These are phyloP conservation scores for Athalia circularis DNA, from an alignment of 2,888 invertebrate species.

Conservation along the genomic window DNA sequence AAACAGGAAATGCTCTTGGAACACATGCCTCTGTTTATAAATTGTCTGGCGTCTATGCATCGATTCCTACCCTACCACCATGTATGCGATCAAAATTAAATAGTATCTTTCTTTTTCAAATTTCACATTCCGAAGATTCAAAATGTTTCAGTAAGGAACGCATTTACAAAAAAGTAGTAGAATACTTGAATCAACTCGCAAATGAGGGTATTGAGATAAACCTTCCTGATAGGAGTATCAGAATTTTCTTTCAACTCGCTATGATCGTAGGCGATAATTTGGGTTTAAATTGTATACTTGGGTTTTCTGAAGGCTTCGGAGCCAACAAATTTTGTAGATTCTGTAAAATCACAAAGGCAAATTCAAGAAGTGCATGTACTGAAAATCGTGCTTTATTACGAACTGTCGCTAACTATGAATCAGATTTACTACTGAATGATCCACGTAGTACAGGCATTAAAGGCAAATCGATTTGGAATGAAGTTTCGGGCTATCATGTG, in stretches of 20 bases:
- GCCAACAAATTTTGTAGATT: conserved; percentile 12
- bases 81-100: conserved; percentile 42
- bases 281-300: conserved; percentile 6
- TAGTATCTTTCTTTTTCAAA: conserved; percentile 48
- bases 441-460: conserved; percentile 32
- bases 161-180: conserved; percentile 15
- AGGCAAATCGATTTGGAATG: conserved; percentile 41
- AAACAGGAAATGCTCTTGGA: conserved; percentile 50
- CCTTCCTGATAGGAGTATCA: conserved; percentile 59
- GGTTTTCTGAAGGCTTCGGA: conserved; percentile 9
- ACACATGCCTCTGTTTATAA: conserved; percentile 50
- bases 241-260: conserved; percentile 59
- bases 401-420: conserved; percentile 6
- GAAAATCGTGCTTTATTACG: neutral
- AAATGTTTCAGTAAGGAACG: neutral
- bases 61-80: conserved; percentile 50
- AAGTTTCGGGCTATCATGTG: conserved; percentile 37
- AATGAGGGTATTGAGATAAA: conserved; percentile 43
- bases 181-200: conserved; percentile 8
- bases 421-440: neutral
- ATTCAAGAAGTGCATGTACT: neutral
- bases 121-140: conserved; percentile 46
- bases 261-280: conserved; percentile 14
- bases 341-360: neutral
- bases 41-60: conserved; percentile 47